phyloP scores from a whole-genome alignment of 2,888 invertebrate genomes.

The Hypena proboscidalis region DNA sequence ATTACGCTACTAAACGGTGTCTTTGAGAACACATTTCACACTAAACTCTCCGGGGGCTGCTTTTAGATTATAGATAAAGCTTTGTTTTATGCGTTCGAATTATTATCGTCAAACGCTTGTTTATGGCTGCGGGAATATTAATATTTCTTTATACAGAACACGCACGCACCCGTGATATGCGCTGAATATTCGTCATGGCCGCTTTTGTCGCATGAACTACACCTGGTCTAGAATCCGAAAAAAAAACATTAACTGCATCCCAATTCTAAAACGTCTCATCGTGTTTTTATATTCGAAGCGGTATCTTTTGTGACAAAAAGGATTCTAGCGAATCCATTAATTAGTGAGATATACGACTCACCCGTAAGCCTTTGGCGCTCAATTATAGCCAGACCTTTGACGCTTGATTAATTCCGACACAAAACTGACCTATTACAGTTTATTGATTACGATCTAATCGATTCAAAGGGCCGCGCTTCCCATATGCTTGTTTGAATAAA shows the following conservation, averaged over 20 bases:
- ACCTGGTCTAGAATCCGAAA: slow-evolving; percentile 38
- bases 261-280: slow-evolving; percentile 42
- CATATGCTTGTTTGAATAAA: slow-evolving; percentile 72
- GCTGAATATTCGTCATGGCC: slow-evolving; percentile 33
- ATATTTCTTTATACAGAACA: slow-evolving; percentile 77
- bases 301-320: slow-evolving; percentile 76
- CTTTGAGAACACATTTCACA: slow-evolving; percentile 83
- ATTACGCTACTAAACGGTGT: slow-evolving; percentile 83
- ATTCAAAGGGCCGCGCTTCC: slow-evolving; percentile 79
- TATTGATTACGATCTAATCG: slow-evolving; percentile 79
- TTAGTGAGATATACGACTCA: slow-evolving; percentile 81
- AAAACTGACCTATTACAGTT: slow-evolving; percentile 81
- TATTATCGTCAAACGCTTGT: slow-evolving; percentile 79
- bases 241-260: slow-evolving; percentile 45
- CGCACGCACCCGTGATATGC: slow-evolving; percentile 60
- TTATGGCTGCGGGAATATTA: slow-evolving; percentile 76
- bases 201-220: slow-evolving; percentile 29
- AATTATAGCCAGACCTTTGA: slow-evolving; percentile 79
- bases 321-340: slow-evolving; percentile 81
- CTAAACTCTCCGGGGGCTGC: slow-evolving; percentile 76
- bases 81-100: slow-evolving; percentile 82
- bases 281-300: slow-evolving; percentile 59
- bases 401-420: slow-evolving; percentile 83
- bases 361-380: slow-evolving; percentile 73
- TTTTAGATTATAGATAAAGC: slow-evolving; percentile 79